These are phyloP conservation scores for Sitobion miscanthi DNA, from an alignment of 1,140 invertebrate genomes.

Conservation along the genomic window DNA sequence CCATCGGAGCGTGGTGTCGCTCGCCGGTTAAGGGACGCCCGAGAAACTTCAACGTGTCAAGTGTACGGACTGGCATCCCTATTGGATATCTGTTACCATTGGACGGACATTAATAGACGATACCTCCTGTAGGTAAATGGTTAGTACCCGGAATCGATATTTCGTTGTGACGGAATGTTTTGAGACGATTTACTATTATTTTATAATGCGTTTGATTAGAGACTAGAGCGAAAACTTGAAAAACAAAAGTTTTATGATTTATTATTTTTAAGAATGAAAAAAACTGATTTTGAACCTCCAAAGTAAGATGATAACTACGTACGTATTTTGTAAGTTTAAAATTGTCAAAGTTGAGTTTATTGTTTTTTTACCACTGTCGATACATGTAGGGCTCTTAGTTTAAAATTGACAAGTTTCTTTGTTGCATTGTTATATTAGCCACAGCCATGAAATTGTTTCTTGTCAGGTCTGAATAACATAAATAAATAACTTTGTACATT, in stretches of 20 bases:
- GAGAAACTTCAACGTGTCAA: too few relatives aligned
- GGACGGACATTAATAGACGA: too few relatives aligned
- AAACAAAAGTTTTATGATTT: background rate
- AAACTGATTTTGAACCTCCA: background rate
- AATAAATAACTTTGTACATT: too few relatives aligned
- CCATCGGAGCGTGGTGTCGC: background rate
- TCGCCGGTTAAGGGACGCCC: background rate
- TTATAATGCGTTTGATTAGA: background rate
- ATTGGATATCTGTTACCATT: background rate
- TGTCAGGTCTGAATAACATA: too few relatives aligned
- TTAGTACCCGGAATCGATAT: background rate
- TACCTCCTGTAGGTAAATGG: background rate
- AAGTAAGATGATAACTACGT: background rate
- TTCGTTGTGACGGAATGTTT: background rate
- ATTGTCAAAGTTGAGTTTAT: background rate
- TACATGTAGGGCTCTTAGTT: background rate
- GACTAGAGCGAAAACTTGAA: background rate
- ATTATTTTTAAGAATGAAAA: background rate
- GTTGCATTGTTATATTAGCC: too few relatives aligned
- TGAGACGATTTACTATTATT: background rate
- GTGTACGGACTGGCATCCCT: too few relatives aligned
- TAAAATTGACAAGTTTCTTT: background rate
- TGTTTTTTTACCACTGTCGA: background rate
- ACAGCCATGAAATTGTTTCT: too few relatives aligned
- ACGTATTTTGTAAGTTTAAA: background rate